phyloP scores from a whole-genome alignment of 1,140 invertebrate species.

The Drosophila sturtevanti region DNA sequence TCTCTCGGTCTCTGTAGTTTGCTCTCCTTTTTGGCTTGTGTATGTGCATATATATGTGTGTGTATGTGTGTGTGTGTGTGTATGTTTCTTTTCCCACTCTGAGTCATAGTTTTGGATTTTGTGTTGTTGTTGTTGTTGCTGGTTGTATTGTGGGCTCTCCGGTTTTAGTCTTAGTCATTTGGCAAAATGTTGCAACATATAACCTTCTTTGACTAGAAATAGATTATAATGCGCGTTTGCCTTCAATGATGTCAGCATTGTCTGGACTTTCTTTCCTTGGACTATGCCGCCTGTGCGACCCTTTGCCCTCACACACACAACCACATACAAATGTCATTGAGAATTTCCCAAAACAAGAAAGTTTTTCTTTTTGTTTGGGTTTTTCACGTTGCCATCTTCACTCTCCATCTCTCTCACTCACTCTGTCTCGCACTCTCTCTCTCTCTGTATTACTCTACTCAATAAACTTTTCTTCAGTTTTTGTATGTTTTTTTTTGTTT shows the following conservation, averaged over 20 bases:
- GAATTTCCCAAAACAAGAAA: conserved; percentile 28
- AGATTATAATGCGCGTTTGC: conserved; percentile 20
- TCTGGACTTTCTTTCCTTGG: conserved; percentile 12
- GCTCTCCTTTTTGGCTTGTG: not conserved
- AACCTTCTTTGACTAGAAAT: conserved; percentile 29
- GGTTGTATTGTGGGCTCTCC: conserved; percentile 23
- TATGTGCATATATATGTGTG: conserved; percentile 15
- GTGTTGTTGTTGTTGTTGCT: no score
- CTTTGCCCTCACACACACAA: conserved; percentile 19
- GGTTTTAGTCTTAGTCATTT: conserved; percentile 62
- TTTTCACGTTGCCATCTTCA: conserved; percentile 11
- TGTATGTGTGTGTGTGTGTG: conserved; percentile 20
- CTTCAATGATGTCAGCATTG: conserved; percentile 47
- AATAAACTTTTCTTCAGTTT: conserved; percentile 41
- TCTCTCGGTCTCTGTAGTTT: not conserved
- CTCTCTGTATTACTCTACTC: not conserved
- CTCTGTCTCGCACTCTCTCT: not conserved
- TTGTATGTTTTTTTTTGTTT: conserved; percentile 24
- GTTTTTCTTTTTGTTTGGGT: conserved; percentile 49
- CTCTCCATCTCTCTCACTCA: no score
- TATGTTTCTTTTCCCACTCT: conserved; percentile 23
- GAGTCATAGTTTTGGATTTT: conserved; percentile 42
- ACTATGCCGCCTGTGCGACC: conserved; percentile 5
- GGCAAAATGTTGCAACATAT: conserved; percentile 65
- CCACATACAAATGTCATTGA: conserved; percentile 44